Percentiles rank a stretch among this genome's conserved stretches.
Evolutionary conservation across 2,113 vertebrate genomes (phyloP).

Genomic region (Cisticola juncidis): DNA sequence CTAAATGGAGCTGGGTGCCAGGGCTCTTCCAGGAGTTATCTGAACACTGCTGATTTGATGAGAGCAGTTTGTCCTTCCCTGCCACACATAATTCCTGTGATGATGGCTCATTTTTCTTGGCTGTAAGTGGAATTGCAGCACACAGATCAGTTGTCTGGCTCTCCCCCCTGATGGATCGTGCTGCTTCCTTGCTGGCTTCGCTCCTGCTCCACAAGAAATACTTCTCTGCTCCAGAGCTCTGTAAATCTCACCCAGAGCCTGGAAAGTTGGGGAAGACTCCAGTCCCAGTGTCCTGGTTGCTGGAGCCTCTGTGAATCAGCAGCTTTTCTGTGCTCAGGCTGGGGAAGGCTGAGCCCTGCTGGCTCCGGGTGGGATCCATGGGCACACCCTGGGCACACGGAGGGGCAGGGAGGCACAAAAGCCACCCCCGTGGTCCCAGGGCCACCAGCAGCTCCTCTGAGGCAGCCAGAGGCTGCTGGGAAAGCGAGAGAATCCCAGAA

Average conservation of each 20-base stretch:
- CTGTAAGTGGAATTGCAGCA: constrained; percentile 50
- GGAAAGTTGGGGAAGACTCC: neutral
- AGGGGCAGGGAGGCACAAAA: neutral
- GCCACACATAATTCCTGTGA: constrained; percentile 61
- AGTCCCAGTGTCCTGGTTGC: neutral
- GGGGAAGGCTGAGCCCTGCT: neutral
- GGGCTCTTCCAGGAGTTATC: constrained; percentile 20
- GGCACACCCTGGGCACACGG: rapidly evolving
- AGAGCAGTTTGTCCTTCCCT: constrained; percentile 67
- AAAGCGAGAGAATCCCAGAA: rapidly evolving
- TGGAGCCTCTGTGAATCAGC: neutral
- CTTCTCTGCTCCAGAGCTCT: rapidly evolving
- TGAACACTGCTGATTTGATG: constrained; percentile 28
- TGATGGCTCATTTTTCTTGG: constrained; percentile 65
- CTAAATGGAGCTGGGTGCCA: neutral
- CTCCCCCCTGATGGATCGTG: constrained; percentile 31
- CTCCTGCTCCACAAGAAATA: neutral
- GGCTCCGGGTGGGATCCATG: rapidly evolving
- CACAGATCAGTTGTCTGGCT: constrained; percentile 41
- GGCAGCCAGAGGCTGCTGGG: neutral
- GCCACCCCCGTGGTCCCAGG: rapidly evolving
- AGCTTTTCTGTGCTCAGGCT: neutral
- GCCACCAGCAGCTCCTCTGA: neutral
- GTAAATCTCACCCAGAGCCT: neutral
- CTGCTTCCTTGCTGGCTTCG: neutral